Evolutionary conservation across 1,140 invertebrate genomes (phyloP).

Genomic region (Cydia fagiglandana): DNA sequence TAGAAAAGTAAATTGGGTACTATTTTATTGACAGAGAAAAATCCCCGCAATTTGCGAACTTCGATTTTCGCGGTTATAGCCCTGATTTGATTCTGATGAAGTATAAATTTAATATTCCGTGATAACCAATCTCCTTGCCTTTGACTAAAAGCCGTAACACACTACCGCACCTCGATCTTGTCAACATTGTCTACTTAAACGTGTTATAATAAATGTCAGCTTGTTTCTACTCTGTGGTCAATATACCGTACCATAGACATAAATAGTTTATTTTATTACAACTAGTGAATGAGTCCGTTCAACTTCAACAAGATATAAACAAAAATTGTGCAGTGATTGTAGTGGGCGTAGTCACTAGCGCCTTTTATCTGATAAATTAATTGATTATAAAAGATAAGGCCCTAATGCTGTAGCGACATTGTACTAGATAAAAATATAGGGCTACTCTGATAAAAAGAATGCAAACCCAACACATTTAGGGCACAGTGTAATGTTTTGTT

Average conservation of each 20-base stretch:
- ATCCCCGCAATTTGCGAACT: no score
- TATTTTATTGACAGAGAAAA: no score
- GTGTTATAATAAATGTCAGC: not conserved
- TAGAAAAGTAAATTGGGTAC: no score
- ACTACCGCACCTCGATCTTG: no score
- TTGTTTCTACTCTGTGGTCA: slow-evolving; percentile 5
- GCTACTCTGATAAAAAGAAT: slow-evolving; percentile 41
- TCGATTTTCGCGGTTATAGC: no score
- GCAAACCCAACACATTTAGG: not conserved
- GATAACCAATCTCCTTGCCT: no score
- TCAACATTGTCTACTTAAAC: not conserved
- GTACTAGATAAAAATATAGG: slow-evolving; percentile 54
- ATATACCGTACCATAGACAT: not conserved
- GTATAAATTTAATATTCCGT: no score
- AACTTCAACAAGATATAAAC: slow-evolving; percentile 48
- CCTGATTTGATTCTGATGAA: no score
- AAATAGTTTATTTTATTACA: not conserved
- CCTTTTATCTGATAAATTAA: slow-evolving; percentile 58
- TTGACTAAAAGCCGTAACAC: no score
- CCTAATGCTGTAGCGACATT: slow-evolving; percentile 40
- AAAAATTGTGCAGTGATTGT: slow-evolving; percentile 50
- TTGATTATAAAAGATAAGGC: slow-evolving; percentile 67
- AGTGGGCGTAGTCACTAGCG: slow-evolving; percentile 64
- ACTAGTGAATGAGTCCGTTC: not conserved
- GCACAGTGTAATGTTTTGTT: slow-evolving; percentile 14